Evolutionary conservation across 2,888 invertebrate genomes (phyloP), one percentile per base, ranked within the genome.

Genomic region (Ectemnius continuus): DNA sequence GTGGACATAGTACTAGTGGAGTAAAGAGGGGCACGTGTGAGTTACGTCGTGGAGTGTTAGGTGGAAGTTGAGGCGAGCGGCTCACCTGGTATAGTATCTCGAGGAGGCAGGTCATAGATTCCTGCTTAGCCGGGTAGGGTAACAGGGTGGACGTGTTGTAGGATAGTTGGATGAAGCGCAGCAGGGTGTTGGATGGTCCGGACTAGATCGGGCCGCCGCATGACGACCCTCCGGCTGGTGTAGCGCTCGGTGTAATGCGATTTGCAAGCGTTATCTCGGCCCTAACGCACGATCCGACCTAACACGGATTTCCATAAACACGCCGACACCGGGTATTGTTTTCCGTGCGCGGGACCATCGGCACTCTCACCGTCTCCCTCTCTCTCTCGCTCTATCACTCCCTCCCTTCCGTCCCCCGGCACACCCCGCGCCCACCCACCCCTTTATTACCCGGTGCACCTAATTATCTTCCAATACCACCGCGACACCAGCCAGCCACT

Each of bases 191-290:
- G n/a, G 60, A 45, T 58, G 46, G 70, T 52, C 59, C 14, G 16
- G 60, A 62, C 36, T 61, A 61, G 76, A 66, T 75, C 63, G 61
- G 45, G 28, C 5, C 16, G 52, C 52, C n/a, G n/a, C 52, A 52
- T 14, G 52, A 52, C 67, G 61, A 57, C 56, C 65, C 48, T 63
- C 63, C 71, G 64, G 75, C 56, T 63, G 76, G 73, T 80, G 84
- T 83, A 76, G 75, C 52, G 52, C 76, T 76, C 80, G 82, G 85
- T 86, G 87, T 90, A 89, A 90, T 90, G 85, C 89, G 90, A 90
- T 90, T 90, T 90, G 89, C 89, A 88, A 88, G 88, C 88, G 88
- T 89, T 90, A 90, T 89, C 89, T 86, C 81, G 83, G 78, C 80
- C 85, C 85, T 87, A 83, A 84, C 85, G 84, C 83, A 76, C 73